phyloP scores from a whole-genome alignment of 2,888 invertebrate species.

The Caenorhabditis doughertyi region DNA sequence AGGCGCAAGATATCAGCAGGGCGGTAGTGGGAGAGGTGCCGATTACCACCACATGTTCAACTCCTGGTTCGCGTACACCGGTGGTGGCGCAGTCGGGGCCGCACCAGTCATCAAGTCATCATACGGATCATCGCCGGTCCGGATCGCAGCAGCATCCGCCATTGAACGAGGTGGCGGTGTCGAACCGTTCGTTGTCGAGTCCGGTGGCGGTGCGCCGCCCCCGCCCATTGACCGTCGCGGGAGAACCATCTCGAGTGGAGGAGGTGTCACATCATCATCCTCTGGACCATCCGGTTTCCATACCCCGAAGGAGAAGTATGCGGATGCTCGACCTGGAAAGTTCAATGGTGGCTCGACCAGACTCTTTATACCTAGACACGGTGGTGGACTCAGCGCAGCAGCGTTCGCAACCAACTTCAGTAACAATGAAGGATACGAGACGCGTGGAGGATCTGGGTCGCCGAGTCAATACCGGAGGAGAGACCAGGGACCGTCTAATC shows the following conservation, averaged over 20 bases:
- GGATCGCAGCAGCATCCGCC: slow-evolving; percentile 58
- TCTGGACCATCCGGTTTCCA: slow-evolving; percentile 36
- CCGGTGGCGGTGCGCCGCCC: slow-evolving; percentile 25
- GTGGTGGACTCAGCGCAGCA: slow-evolving; percentile 60
- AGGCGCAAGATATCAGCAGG: slow-evolving; percentile 17
- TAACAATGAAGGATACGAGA: slow-evolving; percentile 19
- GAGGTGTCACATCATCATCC: slow-evolving; percentile 5
- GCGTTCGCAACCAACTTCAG: slow-evolving; percentile 50
- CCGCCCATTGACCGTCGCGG: slow-evolving; percentile 39
- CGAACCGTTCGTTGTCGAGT: slow-evolving; percentile 21
- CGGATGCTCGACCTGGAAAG: slow-evolving; percentile 63
- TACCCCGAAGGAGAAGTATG: slow-evolving; percentile 64
- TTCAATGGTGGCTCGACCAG: slow-evolving; percentile 57
- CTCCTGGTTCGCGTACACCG: slow-evolving; percentile 78
- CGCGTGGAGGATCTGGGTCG: slow-evolving; percentile 43
- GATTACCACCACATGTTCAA: slow-evolving; percentile 80
- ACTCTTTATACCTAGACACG: slow-evolving; percentile 64
- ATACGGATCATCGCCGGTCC: slow-evolving; percentile 58
- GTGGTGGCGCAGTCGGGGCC: slow-evolving; percentile 70
- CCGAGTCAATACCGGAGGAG: slow-evolving; percentile 55
- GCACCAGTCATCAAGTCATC: slow-evolving; percentile 63
- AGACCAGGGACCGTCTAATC: slow-evolving; percentile 61
- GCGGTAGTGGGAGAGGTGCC: slow-evolving; percentile 17
- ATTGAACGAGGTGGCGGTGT: slow-evolving; percentile 60
- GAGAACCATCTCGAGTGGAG: slow-evolving; percentile 48